These are phyloP conservation scores for Lophotriccus pileatus DNA, from an alignment of 2,797 vertebrate species.

Conservation along the genomic window DNA sequence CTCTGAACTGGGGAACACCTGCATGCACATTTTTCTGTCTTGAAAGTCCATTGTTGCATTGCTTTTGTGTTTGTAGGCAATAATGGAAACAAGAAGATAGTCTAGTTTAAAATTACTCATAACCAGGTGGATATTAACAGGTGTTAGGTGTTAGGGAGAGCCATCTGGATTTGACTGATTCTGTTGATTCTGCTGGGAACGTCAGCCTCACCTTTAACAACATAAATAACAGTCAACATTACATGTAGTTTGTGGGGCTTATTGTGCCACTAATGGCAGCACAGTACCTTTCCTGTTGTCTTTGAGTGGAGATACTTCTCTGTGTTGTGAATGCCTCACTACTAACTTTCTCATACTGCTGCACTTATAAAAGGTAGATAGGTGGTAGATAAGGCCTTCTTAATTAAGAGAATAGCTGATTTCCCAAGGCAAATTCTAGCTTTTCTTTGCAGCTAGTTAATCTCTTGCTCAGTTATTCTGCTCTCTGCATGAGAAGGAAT, in stretches of 20 bases:
- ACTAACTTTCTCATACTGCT: not conserved
- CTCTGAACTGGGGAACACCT: not conserved
- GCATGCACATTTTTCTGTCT: not conserved
- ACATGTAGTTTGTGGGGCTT: not conserved
- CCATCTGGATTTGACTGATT: not conserved
- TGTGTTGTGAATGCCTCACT: not conserved
- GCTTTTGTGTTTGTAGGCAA: not conserved
- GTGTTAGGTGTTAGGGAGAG: not conserved
- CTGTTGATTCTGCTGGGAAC: not conserved
- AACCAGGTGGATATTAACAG: not conserved
- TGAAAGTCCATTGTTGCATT: not conserved
- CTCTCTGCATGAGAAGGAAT: not conserved
- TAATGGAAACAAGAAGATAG: not conserved
- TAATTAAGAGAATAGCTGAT: not conserved
- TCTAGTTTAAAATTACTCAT: not conserved
- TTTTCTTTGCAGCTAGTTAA: not conserved
- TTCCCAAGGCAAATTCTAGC: not conserved
- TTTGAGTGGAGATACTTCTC: not conserved
- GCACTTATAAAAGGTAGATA: not conserved
- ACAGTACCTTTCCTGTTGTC: not conserved
- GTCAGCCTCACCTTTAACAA: not conserved
- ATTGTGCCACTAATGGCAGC: not conserved
- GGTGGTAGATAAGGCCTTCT: not conserved
- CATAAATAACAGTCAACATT: not conserved
- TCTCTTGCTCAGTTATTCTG: not conserved